Evolutionary conservation across 2,888 invertebrate species (phyloP).

Genomic region (Gnatocerus cornutus): DNA sequence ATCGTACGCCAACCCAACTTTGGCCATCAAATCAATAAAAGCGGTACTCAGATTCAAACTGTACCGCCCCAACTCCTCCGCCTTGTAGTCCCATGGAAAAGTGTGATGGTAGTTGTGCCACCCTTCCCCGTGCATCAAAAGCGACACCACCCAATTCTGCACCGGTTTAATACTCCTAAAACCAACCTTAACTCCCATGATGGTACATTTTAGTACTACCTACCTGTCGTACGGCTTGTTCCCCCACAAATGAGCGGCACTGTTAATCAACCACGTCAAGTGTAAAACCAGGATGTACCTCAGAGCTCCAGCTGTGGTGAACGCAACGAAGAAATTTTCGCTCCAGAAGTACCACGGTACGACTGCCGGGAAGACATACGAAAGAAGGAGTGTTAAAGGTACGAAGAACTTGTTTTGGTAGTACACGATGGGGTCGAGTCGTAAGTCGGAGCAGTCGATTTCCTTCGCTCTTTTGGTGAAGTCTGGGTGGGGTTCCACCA

Average conservation of each 20-base stretch:
- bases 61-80: conserved; percentile 84
- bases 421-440: conserved; percentile 86
- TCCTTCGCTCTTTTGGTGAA: conserved; percentile 84
- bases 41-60: conserved; percentile 82
- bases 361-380: conserved; percentile 71
- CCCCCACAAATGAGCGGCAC: conserved; percentile 94
- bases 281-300: conserved; percentile 87
- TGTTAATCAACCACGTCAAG: conserved; percentile 94
- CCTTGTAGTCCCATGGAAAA: conserved; percentile 91
- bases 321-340: conserved; percentile 82
- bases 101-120: conserved; percentile 92
- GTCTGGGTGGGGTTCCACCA: conserved; percentile 89
- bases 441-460: conserved; percentile 89
- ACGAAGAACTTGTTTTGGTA: conserved; percentile 86
- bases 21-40: no score
- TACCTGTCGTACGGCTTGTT: conserved; percentile 90
- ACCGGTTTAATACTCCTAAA: conserved; percentile 78
- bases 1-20: conserved; percentile 91
- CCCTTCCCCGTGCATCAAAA: conserved; percentile 83
- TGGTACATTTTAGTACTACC: conserved; percentile 70
- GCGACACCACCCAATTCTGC: conserved; percentile 80
- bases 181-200: background rate
- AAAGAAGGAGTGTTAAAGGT: background rate
- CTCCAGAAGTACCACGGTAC: conserved; percentile 74
- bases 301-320: conserved; percentile 69